A percentile compares a stretch with the other conserved stretches of the same genome.
Conservation (phyloP, 53 echinoderm and acorn worm genomes). For the Actinopyga echinites region DNA sequence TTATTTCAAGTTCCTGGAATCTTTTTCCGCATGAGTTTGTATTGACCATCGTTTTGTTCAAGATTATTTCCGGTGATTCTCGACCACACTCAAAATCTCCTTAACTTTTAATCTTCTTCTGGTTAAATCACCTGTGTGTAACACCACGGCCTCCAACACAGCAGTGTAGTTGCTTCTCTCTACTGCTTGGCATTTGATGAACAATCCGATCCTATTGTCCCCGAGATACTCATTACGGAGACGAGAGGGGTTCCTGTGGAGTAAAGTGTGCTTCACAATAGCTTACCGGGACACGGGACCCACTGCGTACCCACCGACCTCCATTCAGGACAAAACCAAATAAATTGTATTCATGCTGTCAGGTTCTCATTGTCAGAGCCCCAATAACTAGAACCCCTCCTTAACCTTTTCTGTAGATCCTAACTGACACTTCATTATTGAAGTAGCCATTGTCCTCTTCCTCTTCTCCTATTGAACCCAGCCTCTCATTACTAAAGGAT, state of each 20-base stretch:
- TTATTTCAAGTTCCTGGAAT: too few relatives aligned
- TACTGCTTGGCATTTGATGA: constrained; percentile 10
- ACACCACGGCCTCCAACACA: too few relatives aligned
- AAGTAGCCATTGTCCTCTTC: not conserved
- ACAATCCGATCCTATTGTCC: constrained; percentile 13
- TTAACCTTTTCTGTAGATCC: not conserved
- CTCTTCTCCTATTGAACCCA: constrained; percentile 13
- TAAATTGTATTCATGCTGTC: not conserved
- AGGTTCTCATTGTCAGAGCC: not conserved
- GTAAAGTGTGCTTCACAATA: not conserved
- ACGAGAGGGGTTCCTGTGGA: constrained; percentile 25
- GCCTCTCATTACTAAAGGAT: constrained; percentile 34
- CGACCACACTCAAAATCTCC: too few relatives aligned
- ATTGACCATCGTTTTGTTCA: too few relatives aligned
- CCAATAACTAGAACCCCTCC: constrained; percentile 27
- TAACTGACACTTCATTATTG: constrained; percentile 39
- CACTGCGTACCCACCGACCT: constrained; percentile 1
- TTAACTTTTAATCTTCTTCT: too few relatives aligned
- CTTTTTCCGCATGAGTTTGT: too few relatives aligned
- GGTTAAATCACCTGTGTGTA: too few relatives aligned
- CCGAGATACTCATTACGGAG: not conserved
- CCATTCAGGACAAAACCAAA: constrained; percentile 23
- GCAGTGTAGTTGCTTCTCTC: not conserved
- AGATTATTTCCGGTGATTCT: too few relatives aligned
- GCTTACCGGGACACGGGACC: constrained; percentile 16